Percentiles rank a stretch among this genome's conserved stretches.
Conservation (phyloP, 1,140 invertebrate species). For the Anastrepha ludens region DNA sequence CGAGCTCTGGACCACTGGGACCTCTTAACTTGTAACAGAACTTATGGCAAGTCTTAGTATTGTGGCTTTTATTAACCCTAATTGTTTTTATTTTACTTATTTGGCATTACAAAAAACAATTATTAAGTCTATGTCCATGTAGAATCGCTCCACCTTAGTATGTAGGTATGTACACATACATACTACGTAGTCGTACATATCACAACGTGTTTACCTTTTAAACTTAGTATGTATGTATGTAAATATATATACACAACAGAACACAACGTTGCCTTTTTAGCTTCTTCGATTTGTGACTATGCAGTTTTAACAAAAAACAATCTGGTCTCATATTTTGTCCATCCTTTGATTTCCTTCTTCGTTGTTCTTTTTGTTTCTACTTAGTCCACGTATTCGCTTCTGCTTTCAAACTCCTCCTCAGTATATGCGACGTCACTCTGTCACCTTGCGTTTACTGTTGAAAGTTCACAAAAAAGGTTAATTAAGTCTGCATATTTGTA, state of each 20-base stretch:
- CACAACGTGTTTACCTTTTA: not conserved
- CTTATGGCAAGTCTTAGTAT: no score
- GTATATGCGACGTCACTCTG: not conserved
- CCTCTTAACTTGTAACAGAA: no score
- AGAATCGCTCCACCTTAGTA: no score
- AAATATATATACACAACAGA: not conserved
- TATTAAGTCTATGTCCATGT: no score
- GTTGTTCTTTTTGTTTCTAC: not conserved
- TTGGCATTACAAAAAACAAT: no score
- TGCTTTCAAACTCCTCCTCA: not conserved
- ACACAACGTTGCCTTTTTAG: not conserved
- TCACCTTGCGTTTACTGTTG: conserved; percentile 7
- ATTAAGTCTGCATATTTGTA: conserved; percentile 51
- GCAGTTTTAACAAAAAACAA: not conserved
- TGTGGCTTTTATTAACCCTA: no score
- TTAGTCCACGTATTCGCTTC: not conserved
- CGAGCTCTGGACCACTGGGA: no score
- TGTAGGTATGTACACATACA: no score
- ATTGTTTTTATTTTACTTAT: no score
- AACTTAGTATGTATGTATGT: not conserved
- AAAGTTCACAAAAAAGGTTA: conserved; percentile 43
- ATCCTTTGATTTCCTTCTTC: not conserved
- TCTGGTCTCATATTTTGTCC: not conserved
- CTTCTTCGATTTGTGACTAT: not conserved
- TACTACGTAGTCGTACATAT: not conserved